A percentile compares a stretch with the other conserved stretches of the same genome.
phyloP scores from a whole-genome alignment of 2,797 vertebrate species.

The Oryzias dopingdopingensis region DNA sequence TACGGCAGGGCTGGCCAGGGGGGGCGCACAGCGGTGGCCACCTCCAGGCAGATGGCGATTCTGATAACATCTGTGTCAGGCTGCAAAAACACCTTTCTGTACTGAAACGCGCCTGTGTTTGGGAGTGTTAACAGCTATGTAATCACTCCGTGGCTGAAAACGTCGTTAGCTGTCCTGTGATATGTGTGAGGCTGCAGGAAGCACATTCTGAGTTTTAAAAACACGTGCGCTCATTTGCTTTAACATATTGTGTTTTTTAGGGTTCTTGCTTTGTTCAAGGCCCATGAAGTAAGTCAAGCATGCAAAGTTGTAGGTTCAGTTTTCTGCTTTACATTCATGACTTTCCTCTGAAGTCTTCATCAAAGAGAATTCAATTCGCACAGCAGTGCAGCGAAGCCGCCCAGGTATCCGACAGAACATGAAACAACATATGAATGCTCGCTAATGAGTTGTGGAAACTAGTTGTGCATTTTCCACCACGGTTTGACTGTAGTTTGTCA shows the following conservation, averaged over 20 bases:
- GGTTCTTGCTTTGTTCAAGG: constrained; percentile 4
- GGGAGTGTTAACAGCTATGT: constrained; percentile 64
- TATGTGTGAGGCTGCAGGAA: constrained; percentile 30
- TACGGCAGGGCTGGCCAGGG: constrained; percentile 15
- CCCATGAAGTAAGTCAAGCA: constrained; percentile 27
- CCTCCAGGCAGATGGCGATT: constrained; percentile 65
- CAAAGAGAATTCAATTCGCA: constrained; percentile 28
- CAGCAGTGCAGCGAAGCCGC: constrained; percentile 23
- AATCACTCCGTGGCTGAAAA: constrained; percentile 60
- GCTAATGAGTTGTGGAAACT: constrained; percentile 51
- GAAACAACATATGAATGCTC: constrained; percentile 35
- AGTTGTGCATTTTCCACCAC: constrained; percentile 17
- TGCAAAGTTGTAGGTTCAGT: constrained; percentile 5
- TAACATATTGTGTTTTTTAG: constrained; percentile 7
- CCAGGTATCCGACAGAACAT: constrained; percentile 13
- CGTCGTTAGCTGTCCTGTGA: constrained; percentile 55
- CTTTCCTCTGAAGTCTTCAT: constrained; percentile 26
- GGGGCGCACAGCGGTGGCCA: constrained; percentile 22
- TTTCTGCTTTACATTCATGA: constrained; percentile 18
- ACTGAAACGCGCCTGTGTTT: constrained; percentile 52
- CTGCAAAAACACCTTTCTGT: constrained; percentile 59
- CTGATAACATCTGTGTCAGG: constrained; percentile 69
- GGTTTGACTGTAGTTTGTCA: constrained; percentile 54
- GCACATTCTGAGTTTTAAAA: constrained; percentile 31
- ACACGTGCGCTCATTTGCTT: constrained; percentile 40